Evolutionary conservation across 2,113 vertebrate species (phyloP).

Genomic region (Gymnorhina tibicen): DNA sequence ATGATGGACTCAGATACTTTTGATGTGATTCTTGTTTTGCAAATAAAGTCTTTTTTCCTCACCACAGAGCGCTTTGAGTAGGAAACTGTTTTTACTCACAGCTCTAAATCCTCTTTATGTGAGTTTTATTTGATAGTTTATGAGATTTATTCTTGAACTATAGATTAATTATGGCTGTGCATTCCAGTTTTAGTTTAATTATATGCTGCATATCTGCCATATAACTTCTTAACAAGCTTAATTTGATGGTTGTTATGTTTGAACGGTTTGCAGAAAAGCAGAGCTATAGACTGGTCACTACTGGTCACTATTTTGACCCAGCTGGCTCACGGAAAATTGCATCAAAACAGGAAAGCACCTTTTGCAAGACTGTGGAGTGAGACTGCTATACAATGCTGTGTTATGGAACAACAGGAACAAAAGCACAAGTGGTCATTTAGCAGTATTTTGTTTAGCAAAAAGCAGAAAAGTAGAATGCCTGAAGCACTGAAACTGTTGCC

Average conservation of each 20-base stretch:
- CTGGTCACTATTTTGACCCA: neutral
- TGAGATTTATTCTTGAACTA: neutral
- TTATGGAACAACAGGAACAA: neutral
- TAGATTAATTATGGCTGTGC: neutral
- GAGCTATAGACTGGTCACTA: neutral
- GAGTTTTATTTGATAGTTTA: neutral
- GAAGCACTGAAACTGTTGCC: neutral
- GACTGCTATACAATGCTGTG: neutral
- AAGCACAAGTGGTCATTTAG: neutral
- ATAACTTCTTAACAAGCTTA: neutral
- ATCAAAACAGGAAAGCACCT: neutral
- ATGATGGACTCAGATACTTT: constrained; percentile 5
- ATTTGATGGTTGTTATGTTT: neutral
- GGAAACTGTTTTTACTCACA: neutral
- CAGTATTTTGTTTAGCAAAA: neutral
- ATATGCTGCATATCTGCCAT: neutral
- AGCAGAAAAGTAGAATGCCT: neutral
- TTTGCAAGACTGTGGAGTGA: neutral
- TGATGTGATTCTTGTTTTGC: neutral
- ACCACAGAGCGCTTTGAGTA: neutral
- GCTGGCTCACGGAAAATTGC: neutral
- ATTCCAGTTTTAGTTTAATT: neutral
- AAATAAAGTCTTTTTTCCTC: neutral
- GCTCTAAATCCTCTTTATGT: neutral
- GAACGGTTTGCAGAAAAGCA: neutral